These are phyloP conservation scores for Sardinella longiceps DNA, from an alignment of 2,797 vertebrate species.

Conservation along the genomic window DNA sequence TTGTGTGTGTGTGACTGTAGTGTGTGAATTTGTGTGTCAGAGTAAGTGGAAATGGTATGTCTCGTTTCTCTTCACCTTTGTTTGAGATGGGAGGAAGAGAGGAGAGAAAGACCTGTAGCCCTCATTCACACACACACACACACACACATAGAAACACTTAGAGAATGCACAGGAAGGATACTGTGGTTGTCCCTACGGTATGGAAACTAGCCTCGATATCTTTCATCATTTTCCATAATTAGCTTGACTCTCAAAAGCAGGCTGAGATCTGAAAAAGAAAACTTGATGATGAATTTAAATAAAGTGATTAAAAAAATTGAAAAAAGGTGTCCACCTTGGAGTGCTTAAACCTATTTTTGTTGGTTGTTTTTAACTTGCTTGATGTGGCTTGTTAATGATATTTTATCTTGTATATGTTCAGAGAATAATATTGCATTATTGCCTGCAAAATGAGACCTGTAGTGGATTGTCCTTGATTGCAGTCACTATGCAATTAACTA, in stretches of 20 bases:
- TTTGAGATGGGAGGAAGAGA: not conserved
- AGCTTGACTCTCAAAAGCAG: constrained; percentile 61
- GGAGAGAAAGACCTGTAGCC: not conserved
- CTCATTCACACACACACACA: not conserved
- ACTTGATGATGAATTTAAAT: not conserved
- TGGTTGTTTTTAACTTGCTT: not conserved
- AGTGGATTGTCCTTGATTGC: not conserved
- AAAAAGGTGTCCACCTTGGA: not conserved
- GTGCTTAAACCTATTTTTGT: not conserved
- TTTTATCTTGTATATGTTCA: not conserved
- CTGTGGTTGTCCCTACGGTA: constrained; percentile 76
- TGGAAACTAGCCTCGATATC: constrained; percentile 75
- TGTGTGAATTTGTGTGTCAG: not conserved
- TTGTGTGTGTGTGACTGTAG: not conserved
- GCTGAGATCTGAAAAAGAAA: not conserved
- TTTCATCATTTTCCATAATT: constrained; percentile 78
- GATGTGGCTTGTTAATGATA: not conserved
- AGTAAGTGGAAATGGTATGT: not conserved
- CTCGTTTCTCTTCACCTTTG: not conserved
- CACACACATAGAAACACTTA: not conserved
- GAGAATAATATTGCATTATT: not conserved
- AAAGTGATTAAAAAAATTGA: not conserved
- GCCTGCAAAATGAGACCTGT: not conserved
- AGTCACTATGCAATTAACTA: not conserved
- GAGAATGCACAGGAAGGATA: constrained; percentile 75